Base-by-base conservation (phyloP, 2,113 vertebrate genomes). In the Brevimyrus niger region DNA sequence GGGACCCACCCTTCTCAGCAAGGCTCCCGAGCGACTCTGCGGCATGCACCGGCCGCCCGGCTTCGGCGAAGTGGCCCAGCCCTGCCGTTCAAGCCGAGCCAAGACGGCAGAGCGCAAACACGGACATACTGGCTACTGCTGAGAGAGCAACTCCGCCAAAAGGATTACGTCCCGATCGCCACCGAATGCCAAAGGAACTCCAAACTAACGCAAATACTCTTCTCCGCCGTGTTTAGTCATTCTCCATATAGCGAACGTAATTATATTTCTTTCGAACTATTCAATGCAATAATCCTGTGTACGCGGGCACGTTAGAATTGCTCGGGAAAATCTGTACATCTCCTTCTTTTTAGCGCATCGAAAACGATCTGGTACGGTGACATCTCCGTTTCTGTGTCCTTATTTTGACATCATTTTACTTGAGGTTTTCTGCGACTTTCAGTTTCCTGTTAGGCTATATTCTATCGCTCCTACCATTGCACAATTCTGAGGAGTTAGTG, bases 101-200 rank as follows among this genome's bases (percentile, higher is more conserved):
- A 46, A 89, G 89, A 38, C 90, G 89, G 87, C 89, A 88, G 92
- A 90, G 91, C 13, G 89, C 89, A 84, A 42, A 61, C 88, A 55
- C 83, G 51, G 86, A 89, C 90, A 90, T 80, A 89, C 65, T 85
- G 84, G 53, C 76, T 91, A 76, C 15, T 90, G 92, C 91, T 91
- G 90, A 92, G 91, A 73, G 91, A 92, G 90, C 91, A 53, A 51
- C 44, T 87, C 89, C 51, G 55, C 83, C 19, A 91, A 73, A 89
- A 82, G 86, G 91, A 90, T 86, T 13, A 53, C 87, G 92, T 87
- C 61, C 73, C 55, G 88, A 90, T 65, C n/a, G 89, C 85, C 83
- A 90, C 90, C 86, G 3, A 42, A 27, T 46, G 42, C 80, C 51
- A 44, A 51, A 76, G 47, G 19, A 10, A 53, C 44, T 83, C 73